Conservation (phyloP, 1,140 invertebrate species). For the Drosophila melanogaster region DNA sequence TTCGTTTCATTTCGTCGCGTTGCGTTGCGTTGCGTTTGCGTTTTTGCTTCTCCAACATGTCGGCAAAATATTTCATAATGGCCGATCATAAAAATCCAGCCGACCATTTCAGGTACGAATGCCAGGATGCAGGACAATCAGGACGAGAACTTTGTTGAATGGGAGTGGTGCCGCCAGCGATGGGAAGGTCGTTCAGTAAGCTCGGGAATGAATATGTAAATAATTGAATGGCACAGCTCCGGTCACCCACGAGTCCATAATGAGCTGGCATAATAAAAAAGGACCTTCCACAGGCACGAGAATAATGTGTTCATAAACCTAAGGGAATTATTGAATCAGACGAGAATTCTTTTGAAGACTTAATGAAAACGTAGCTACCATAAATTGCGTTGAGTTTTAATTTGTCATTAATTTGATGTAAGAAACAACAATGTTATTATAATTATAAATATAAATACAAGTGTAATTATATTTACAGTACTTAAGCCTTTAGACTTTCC, state of each 20-base stretch:
- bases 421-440: too few species aligned
- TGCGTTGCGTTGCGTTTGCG: too few species aligned
- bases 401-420: too few species aligned
- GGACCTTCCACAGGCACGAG: background rate
- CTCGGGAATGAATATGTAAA: conserved; percentile 35
- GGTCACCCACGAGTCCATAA: conserved; percentile 19
- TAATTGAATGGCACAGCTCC: background rate
- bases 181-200: conserved; percentile 37
- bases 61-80: conserved; percentile 63
- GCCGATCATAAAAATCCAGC: conserved; percentile 56
- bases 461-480: too few species aligned
- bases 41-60: conserved; percentile 56
- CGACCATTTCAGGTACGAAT: conserved; percentile 8
- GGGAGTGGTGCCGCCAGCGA: conserved; percentile 32
- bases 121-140: conserved; percentile 46
- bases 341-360: too few species aligned
- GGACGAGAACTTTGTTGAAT: conserved; percentile 33
- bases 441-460: too few species aligned
- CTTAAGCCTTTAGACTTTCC: too few species aligned
- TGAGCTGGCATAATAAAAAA: conserved; percentile 20
- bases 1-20: conserved; percentile 15
- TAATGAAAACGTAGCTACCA: too few species aligned
- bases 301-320: background rate
- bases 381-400: too few species aligned
- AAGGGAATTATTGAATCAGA: background rate